A percentile compares a stretch with the other conserved stretches of the same genome.
phyloP scores from a whole-genome alignment of 2,888 invertebrate species.

The Drosophila yooni region DNA sequence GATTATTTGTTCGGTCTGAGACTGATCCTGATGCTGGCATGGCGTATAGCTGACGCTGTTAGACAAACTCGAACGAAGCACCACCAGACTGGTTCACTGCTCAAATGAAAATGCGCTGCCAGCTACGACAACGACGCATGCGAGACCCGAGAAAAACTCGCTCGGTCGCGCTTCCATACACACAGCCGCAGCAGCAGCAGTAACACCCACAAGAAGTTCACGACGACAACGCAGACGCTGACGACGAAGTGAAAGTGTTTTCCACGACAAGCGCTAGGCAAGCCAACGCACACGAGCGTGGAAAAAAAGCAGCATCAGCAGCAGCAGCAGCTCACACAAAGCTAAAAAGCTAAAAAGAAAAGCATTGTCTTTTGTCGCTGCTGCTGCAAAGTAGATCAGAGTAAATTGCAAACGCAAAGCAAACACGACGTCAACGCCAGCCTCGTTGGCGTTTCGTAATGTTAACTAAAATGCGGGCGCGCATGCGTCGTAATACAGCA shows the following conservation, averaged over 20 bases:
- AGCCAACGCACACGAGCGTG: constrained; percentile 72
- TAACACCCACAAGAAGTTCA: constrained; percentile 57
- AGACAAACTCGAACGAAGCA: constrained; percentile 32
- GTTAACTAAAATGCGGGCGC: constrained; percentile 43
- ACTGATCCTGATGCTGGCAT: constrained; percentile 46
- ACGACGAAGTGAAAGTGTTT: constrained; percentile 82
- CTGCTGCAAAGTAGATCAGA: constrained; percentile 71
- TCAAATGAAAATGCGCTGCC: constrained; percentile 66
- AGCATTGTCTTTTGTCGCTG: constrained; percentile 68
- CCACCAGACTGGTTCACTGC: constrained; percentile 62
- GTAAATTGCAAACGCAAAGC: constrained; percentile 48
- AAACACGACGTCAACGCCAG: constrained; percentile 55
- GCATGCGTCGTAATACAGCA: constrained; percentile 65
- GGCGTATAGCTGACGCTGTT: constrained; percentile 5
- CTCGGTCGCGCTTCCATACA: constrained; percentile 77
- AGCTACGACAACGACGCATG: constrained; percentile 51
- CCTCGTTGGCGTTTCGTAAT: constrained; percentile 66
- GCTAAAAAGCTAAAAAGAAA: constrained; percentile 66
- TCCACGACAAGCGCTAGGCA: constrained; percentile 75
- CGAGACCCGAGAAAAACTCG: constrained; percentile 64
- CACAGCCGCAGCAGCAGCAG: constrained; percentile 47
- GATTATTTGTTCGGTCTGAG: constrained; percentile 3
- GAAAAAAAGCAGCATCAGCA: constrained; percentile 39
- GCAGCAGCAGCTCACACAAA: constrained; percentile 27
- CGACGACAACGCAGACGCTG: constrained; percentile 34